phyloP scores from a whole-genome alignment of 2,797 vertebrate species.

The Nasua narica region DNA sequence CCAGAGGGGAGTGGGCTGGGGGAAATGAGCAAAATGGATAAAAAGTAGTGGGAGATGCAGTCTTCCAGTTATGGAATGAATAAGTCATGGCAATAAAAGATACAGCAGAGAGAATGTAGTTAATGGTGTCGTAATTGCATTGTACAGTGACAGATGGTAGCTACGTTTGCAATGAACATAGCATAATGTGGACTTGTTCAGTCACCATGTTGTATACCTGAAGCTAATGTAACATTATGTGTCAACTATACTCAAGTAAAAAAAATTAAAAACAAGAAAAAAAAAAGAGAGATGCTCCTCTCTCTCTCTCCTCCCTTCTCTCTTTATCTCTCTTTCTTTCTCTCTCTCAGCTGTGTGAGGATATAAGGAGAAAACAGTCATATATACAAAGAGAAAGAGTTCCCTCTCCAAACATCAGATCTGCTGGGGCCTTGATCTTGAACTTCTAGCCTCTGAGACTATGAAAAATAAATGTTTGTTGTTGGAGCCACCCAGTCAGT shows the following conservation, averaged over 20 bases:
- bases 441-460: not conserved
- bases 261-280: not conserved
- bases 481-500: not conserved
- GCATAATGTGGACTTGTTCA: not conserved
- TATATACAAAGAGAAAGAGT: not conserved
- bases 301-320: no score
- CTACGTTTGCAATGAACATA: not conserved
- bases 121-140: not conserved
- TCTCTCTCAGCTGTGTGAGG: not conserved
- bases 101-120: not conserved
- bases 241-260: not conserved
- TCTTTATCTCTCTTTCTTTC: no score
- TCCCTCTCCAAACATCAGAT: not conserved
- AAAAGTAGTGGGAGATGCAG: not conserved
- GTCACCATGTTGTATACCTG: not conserved
- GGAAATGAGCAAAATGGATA: not conserved
- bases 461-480: not conserved
- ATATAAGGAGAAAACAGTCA: not conserved
- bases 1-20: not conserved
- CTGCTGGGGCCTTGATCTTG: not conserved
- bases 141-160: not conserved
- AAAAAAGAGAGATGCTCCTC: not conserved
- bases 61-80: not conserved
- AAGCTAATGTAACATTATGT: not conserved
- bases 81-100: not conserved